Percentiles rank a stretch among this genome's conserved stretches.
These are phyloP conservation scores for Phaethon lepturus DNA, from an alignment of 2,113 vertebrate species.

Conservation along the genomic window DNA sequence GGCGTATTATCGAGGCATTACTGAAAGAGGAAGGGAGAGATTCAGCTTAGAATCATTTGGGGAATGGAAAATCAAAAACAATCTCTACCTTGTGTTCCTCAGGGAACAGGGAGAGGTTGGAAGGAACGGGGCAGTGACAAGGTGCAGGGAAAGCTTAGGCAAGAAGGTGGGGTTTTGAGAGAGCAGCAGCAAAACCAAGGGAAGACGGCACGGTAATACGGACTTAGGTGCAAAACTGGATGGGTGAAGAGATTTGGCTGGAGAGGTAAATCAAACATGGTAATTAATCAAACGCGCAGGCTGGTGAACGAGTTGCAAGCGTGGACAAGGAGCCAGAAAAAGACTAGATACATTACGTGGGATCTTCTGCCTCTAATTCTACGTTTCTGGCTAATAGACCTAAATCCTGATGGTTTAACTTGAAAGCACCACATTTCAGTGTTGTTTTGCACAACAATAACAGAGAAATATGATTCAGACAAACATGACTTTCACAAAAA, in stretches of 20 bases:
- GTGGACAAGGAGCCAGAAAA: background rate
- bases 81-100: background rate
- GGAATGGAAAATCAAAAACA: background rate
- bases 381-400: background rate
- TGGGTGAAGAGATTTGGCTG: background rate
- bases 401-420: background rate
- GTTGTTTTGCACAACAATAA: background rate
- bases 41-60: background rate
- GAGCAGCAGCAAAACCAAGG: background rate
- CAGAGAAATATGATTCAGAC: background rate
- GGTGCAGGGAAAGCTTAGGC: background rate
- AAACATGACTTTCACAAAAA: conserved; percentile 34
- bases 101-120: background rate
- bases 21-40: background rate
- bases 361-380: background rate
- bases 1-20: background rate
- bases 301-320: background rate
- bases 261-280: background rate
- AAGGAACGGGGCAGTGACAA: background rate
- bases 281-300: background rate
- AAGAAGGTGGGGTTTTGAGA: background rate
- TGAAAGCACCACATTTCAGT: background rate
- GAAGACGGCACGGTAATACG: background rate
- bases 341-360: background rate
- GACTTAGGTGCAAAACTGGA: background rate